Conservation (phyloP, 2,888 invertebrate genomes). For the Andrena marginata region DNA sequence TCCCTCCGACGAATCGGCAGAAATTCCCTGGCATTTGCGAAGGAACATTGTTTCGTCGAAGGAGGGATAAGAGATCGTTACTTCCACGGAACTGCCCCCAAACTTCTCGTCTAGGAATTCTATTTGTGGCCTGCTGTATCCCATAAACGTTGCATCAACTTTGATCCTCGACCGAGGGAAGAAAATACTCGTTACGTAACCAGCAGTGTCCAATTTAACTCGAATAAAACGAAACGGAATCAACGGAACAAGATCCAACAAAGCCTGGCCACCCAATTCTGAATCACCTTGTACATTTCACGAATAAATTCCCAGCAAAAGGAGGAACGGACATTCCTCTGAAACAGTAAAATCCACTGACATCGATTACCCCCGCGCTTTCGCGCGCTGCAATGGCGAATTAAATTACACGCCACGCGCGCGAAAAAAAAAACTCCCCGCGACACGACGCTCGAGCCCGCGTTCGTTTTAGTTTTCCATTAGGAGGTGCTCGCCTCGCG, state of each 20-base stretch:
- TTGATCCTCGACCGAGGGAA: not conserved
- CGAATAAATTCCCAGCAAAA: not conserved
- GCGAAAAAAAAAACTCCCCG: conserved; percentile 12
- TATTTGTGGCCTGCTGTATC: conserved; percentile 22
- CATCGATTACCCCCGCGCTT: conserved; percentile 10
- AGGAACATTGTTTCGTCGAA: conserved; percentile 13
- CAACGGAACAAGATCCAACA: not conserved
- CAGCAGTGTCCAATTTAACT: not conserved
- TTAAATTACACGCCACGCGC: conserved; percentile 20
- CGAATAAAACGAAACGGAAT: conserved; percentile 6
- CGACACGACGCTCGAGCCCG: conserved; percentile 5
- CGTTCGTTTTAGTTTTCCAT: conserved; percentile 31
- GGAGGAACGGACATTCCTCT: not conserved
- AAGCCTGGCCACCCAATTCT: not conserved
- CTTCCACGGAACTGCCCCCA: conserved; percentile 26
- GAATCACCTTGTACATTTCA: not conserved
- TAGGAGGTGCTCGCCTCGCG: not conserved
- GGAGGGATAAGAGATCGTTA: conserved; percentile 4
- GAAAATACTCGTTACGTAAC: not conserved
- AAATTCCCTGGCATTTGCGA: conserved; percentile 38
- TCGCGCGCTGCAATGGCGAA: conserved; percentile 8
- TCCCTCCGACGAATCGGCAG: conserved; percentile 50
- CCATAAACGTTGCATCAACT: conserved; percentile 19
- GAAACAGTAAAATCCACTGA: not conserved
- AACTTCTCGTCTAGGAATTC: conserved; percentile 30